These are phyloP conservation scores for Acrocyrtus sp. DNA, from an alignment of 2,888 invertebrate genomes.

Conservation along the genomic window DNA sequence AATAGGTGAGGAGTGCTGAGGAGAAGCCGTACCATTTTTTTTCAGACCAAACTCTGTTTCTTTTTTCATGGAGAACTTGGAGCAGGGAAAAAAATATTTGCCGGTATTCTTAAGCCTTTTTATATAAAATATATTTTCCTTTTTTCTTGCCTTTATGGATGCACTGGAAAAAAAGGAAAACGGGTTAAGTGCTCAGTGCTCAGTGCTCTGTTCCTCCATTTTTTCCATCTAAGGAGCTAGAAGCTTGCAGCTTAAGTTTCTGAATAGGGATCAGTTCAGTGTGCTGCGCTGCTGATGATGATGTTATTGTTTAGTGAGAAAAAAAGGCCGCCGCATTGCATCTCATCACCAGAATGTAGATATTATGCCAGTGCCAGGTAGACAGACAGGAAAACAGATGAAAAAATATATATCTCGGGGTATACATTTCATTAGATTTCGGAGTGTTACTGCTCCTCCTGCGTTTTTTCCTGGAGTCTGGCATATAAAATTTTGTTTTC, in stretches of 20 bases:
- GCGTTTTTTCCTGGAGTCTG: too few species aligned
- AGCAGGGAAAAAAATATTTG: too few species aligned
- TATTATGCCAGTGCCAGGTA: not conserved
- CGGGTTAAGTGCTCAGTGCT: conserved; percentile 20
- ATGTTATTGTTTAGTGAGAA: not conserved
- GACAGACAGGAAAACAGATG: too few species aligned
- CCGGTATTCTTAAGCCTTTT: too few species aligned
- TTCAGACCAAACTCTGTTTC: too few species aligned
- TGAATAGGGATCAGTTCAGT: too few species aligned
- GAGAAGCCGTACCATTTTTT: too few species aligned
- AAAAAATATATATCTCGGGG: not conserved
- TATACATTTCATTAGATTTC: too few species aligned
- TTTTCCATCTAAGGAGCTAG: not conserved
- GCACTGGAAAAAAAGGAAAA: not conserved
- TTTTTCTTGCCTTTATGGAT: not conserved
- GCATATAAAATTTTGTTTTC: too few species aligned
- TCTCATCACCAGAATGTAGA: not conserved
- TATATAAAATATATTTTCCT: not conserved
- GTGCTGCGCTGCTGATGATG: not conserved
- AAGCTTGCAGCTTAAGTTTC: not conserved
- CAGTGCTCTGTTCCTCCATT: conserved; percentile 2
- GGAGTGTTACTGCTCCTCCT: too few species aligned
- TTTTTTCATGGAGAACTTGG: too few species aligned
- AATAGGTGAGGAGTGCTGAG: too few species aligned
- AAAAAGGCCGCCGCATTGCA: not conserved